These are phyloP conservation scores for Lasioglossum albipes DNA, from an alignment of 1,140 invertebrate genomes.

Conservation along the genomic window DNA sequence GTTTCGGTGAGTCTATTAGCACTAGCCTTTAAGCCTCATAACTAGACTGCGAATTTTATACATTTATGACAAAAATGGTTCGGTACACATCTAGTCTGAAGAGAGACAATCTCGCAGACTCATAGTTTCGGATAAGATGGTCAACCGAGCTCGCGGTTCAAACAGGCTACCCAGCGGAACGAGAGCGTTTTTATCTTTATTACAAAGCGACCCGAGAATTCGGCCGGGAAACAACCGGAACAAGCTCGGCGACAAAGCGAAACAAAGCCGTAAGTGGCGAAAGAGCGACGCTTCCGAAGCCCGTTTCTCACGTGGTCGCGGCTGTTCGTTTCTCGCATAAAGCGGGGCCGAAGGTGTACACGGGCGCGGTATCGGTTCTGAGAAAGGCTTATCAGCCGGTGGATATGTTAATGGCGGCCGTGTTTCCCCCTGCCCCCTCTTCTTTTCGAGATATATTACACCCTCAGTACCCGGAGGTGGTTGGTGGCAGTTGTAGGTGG, in stretches of 20 bases:
- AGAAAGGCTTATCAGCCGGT: slow-evolving; percentile 77
- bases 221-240: neutral
- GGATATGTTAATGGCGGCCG: slow-evolving; percentile 79
- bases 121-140: too few relatives aligned
- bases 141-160: too few relatives aligned
- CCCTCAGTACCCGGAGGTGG: slow-evolving; percentile 63
- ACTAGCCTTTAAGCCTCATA: too few relatives aligned
- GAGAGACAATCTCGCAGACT: too few relatives aligned
- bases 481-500: slow-evolving; percentile 43
- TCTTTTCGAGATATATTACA: slow-evolving; percentile 73
- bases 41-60: too few relatives aligned
- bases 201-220: slow-evolving; percentile 2
- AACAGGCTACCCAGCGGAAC: too few relatives aligned
- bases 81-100: too few relatives aligned
- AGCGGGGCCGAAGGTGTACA: slow-evolving; percentile 62
- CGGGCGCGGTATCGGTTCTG: slow-evolving; percentile 74
- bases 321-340: slow-evolving; percentile 63
- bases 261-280: slow-evolving; percentile 26
- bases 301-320: slow-evolving; percentile 55
- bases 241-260: neutral
- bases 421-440: slow-evolving; percentile 66
- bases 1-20: too few relatives aligned
- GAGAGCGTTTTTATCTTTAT: neutral
- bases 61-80: too few relatives aligned
- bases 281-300: slow-evolving; percentile 53